phyloP scores from a whole-genome alignment of 1,140 invertebrate genomes.

The Coelopa frigida region DNA sequence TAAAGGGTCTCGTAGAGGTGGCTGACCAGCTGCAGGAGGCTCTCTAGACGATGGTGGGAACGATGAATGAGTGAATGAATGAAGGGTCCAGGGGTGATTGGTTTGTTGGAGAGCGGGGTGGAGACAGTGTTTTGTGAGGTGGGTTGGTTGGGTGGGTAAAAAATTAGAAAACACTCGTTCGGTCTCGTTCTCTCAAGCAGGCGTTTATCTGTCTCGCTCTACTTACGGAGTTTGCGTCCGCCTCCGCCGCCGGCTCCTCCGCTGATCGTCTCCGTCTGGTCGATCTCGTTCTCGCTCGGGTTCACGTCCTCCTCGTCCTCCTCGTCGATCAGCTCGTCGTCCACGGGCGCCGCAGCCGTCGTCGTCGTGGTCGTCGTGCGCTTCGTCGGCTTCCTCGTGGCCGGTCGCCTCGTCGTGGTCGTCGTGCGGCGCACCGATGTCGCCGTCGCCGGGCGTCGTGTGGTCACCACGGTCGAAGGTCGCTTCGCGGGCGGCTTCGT shows the following conservation, averaged over 20 bases:
- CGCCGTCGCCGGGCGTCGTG: constrained; percentile 24
- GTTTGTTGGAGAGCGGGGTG: not conserved
- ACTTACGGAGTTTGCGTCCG: constrained; percentile 55
- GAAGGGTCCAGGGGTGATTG: too few relatives aligned
- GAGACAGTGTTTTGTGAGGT: not conserved
- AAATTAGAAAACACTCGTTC: constrained; percentile 8
- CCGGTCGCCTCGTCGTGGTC: constrained; percentile 38
- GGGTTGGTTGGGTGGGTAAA: not conserved
- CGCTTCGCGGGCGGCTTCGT: constrained; percentile 47
- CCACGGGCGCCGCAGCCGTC: constrained; percentile 21
- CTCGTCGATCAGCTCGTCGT: constrained; percentile 36
- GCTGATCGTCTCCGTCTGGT: constrained; percentile 50
- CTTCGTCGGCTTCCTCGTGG: constrained; percentile 47
- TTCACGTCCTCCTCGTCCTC: constrained; percentile 50
- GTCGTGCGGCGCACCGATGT: constrained; percentile 16
- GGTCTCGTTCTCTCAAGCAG: constrained; percentile 1
- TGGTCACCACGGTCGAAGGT: constrained; percentile 23
- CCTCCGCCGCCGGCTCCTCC: constrained; percentile 24
- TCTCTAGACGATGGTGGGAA: not conserved
- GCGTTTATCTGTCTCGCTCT: constrained; percentile 19
- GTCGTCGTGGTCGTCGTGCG: constrained; percentile 25
- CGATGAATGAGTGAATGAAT: constrained; percentile 5
- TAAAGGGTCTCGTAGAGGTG: not conserved
- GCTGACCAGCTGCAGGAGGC: not conserved
- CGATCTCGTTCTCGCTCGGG: constrained; percentile 44